A percentile compares a stretch with the other conserved stretches of the same genome.
phyloP scores from a whole-genome alignment of 2,113 vertebrate species.

The Engraulis encrasicolus region DNA sequence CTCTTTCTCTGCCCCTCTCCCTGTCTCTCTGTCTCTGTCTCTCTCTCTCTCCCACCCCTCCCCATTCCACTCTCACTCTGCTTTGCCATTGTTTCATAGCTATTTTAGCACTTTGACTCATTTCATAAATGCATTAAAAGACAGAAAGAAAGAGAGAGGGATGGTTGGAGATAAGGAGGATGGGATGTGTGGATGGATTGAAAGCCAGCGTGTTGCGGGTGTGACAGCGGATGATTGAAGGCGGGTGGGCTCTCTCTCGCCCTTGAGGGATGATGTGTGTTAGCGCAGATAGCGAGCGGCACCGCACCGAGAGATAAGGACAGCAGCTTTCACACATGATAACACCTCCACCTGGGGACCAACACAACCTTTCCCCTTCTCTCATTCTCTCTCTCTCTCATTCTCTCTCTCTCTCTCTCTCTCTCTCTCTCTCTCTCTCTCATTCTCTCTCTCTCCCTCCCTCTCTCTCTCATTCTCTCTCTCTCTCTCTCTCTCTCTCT shows the following conservation, averaged over 20 bases:
- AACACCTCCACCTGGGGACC: constrained; percentile 73
- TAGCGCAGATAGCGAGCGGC: constrained; percentile 64
- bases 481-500: neutral
- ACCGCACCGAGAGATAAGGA: constrained; percentile 65
- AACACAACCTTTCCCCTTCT: constrained; percentile 48
- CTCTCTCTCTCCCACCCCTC: constrained; percentile 29
- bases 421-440: constrained; percentile 36
- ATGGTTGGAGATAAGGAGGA: too few species aligned
- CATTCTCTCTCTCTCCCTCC: constrained; percentile 25
- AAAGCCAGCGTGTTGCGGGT: constrained; percentile 62
- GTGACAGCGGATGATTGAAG: constrained; percentile 75
- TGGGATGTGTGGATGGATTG: too few species aligned
- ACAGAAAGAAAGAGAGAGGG: too few species aligned
- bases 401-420: constrained; percentile 45
- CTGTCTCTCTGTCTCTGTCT: constrained; percentile 3
- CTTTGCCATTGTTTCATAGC: too few species aligned
- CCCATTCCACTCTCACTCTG: neutral
- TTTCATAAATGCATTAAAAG: too few species aligned
- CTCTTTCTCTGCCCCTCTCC: too few species aligned
- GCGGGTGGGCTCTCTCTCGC: constrained; percentile 70
- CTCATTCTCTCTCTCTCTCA: constrained; percentile 40
- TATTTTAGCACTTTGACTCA: too few species aligned
- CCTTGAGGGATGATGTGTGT: constrained; percentile 76
- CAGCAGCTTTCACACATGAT: constrained; percentile 59
- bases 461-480: constrained; percentile 42